Percentiles rank a stretch among this genome's conserved stretches.
phyloP scores from a whole-genome alignment of 2,797 vertebrate genomes.

The Rhinophrynus dorsalis region DNA sequence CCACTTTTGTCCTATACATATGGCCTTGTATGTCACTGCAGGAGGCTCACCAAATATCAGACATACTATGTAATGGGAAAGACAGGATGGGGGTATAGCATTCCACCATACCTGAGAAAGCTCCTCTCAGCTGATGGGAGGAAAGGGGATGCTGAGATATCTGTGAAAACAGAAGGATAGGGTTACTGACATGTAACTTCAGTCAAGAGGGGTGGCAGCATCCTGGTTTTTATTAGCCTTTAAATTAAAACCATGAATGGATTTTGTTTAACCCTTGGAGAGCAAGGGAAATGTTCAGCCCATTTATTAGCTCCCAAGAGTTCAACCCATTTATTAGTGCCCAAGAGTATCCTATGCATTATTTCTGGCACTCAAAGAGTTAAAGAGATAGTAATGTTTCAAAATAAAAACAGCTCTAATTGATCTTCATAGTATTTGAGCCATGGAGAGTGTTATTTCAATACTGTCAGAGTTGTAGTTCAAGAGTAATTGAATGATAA shows the following conservation, averaged over 20 bases:
- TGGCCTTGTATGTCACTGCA: conserved; percentile 44
- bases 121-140: conserved; percentile 40
- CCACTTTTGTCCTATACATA: too few species aligned
- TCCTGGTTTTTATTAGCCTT: conserved; percentile 27
- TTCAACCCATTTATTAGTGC: too few species aligned
- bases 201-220: background rate
- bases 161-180: conserved; percentile 65
- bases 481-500: too few species aligned
- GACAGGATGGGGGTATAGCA: conserved; percentile 26
- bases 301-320: too few species aligned
- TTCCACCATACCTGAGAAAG: conserved; percentile 26
- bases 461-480: too few species aligned
- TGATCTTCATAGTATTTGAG: too few species aligned
- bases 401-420: too few species aligned
- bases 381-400: too few species aligned
- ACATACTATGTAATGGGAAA: conserved; percentile 2
- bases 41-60: conserved; percentile 27
- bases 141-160: conserved; percentile 33
- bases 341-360: too few species aligned
- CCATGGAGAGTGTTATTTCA: too few species aligned
- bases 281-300: too few species aligned
- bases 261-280: background rate
- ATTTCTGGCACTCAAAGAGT: too few species aligned
- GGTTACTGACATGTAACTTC: conserved; percentile 58
- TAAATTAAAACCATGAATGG: conserved; percentile 32